Evolutionary conservation across 1,140 invertebrate genomes (phyloP), one percentile per base, ranked within the genome.

Genomic region (Drosophila kohkoa): DNA sequence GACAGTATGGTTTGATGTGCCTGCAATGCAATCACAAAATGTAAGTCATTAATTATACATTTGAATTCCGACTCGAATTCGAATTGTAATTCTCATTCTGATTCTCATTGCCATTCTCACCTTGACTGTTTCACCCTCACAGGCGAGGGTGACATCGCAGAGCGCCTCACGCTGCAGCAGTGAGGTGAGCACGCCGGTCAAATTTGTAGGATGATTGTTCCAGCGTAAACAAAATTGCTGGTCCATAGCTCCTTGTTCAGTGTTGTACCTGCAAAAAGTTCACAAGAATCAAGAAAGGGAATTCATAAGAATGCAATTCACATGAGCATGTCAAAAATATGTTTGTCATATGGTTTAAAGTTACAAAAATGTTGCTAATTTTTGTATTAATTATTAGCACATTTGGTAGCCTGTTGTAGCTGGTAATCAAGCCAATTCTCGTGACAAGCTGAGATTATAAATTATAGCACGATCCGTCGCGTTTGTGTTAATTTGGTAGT

Each of bases 221-320:
- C 97, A 98, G 93, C 97, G 96, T 92, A 98, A 95, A 94, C 97
- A 98, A 94, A 97, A 98, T 95, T 98, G 97, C 95, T 98, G 97
- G 94, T 97, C 96, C 96, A 97, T 97, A 94, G 94, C 95, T 94
- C 91, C 90, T 92, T 92, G 92, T 85, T 92, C 91, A 92, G 91
- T 91, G 85, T 89, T 92, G 90, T 91, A 92, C 82, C 90, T 92
- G 79, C 10, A 89, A 70, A 38, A 13, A 2, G 11, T 28, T 28
- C 35, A 20, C 20, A 20, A 20, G 20, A 20, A 20, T 4, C 4
- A 25, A 25, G 35, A 38, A 38, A 38, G 35, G 7, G 35, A 38
- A n/a, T 51, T 51, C 8, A 32, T 54, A 15, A 35, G 51, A 54
- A 30, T 5, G 3, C 20, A 49, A 38, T 38, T 38, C 35, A 43